A percentile compares a stretch with the other conserved stretches of the same genome.
Evolutionary conservation across 2,888 invertebrate genomes (phyloP).

Genomic region (Ryuthela nishihirai): DNA sequence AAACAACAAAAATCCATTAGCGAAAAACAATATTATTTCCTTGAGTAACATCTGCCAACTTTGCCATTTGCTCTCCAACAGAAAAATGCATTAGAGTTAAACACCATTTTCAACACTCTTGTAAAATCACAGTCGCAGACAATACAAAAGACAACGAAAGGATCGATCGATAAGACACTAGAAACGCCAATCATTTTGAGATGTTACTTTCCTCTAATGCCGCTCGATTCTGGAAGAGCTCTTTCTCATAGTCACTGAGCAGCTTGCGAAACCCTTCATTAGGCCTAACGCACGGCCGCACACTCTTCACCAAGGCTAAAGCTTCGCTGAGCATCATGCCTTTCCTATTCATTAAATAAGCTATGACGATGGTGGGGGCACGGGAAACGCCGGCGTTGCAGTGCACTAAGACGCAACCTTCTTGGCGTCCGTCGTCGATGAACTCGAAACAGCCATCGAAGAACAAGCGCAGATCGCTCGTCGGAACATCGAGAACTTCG

Average conservation of each 20-base stretch:
- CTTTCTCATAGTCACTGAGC: conserved; percentile 45
- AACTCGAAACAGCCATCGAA: conserved; percentile 49
- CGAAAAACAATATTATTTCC: too few species aligned
- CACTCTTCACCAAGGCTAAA: conserved; percentile 46
- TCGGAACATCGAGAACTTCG: conserved; percentile 47
- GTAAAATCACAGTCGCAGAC: too few species aligned
- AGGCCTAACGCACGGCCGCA: conserved; percentile 48
- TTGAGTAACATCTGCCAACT: too few species aligned
- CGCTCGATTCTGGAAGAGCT: conserved; percentile 7
- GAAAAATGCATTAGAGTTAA: background rate
- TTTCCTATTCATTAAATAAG: conserved; percentile 49
- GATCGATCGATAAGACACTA: too few species aligned
- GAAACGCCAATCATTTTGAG: too few species aligned
- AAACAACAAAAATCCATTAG: too few species aligned
- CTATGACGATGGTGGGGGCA: conserved; percentile 49
- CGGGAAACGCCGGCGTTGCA: conserved; percentile 52
- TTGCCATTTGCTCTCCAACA: background rate
- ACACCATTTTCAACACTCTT: background rate
- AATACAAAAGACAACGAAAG: too few species aligned
- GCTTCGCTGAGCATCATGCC: conserved; percentile 47
- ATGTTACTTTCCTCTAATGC: too few species aligned
- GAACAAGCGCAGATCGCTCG: conserved; percentile 45
- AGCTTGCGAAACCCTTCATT: conserved; percentile 50
- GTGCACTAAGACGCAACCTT: conserved; percentile 50
- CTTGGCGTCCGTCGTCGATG: conserved; percentile 47